Conservation (phyloP, 2,113 vertebrate genomes). For the Eublepharis macularius region DNA sequence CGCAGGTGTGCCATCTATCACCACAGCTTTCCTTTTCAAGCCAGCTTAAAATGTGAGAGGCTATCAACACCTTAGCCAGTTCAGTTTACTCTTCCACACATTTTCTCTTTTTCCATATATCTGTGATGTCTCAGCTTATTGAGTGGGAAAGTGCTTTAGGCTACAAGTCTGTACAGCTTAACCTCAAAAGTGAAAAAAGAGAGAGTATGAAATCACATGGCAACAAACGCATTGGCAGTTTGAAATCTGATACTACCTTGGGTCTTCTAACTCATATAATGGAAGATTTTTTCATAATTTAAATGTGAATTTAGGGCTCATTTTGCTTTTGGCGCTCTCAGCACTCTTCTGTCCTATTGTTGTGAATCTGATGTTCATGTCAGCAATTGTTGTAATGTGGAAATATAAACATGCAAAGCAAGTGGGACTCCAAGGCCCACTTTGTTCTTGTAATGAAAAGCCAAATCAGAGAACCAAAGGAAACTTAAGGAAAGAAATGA, state of each 20-base stretch:
- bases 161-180: conserved; percentile 20
- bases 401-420: not conserved
- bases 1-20: not conserved
- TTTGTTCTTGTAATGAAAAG: not conserved
- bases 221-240: not conserved
- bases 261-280: not conserved
- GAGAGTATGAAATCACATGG: not conserved
- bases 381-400: not conserved
- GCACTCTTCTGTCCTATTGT: not conserved
- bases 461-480: not conserved
- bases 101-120: conserved; percentile 2
- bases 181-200: conserved; percentile 21
- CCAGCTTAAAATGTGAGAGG: conserved; percentile 20
- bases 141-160: conserved; percentile 1
- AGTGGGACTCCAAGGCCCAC: not conserved
- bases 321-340: not conserved
- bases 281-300: not conserved
- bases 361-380: not conserved
- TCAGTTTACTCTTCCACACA: conserved; percentile 1
- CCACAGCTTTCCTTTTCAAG: not conserved
- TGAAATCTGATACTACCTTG: not conserved
- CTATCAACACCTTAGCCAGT: conserved; percentile 19
- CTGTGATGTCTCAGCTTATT: not conserved
- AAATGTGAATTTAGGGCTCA: not conserved
- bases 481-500: not conserved